Evolutionary conservation across 2,888 invertebrate species (phyloP).

Genomic region (Melitaea athalia): DNA sequence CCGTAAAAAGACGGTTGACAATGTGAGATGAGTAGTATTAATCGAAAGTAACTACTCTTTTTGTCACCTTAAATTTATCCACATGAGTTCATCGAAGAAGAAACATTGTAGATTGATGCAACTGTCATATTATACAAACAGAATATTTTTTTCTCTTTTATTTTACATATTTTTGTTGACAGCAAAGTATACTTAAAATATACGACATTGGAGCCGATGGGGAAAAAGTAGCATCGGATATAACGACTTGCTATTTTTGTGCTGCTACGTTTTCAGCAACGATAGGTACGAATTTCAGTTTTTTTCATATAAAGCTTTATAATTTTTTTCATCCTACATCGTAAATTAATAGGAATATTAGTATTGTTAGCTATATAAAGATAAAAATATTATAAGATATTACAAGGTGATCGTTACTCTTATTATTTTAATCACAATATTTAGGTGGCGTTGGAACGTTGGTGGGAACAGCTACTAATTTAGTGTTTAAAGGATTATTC

Average conservation of each 20-base stretch:
- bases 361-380: neutral
- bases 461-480: constrained; percentile 88
- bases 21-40: no score
- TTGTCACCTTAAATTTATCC: no score
- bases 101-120: no score
- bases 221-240: constrained; percentile 81
- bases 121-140: no score
- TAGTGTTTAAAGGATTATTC: constrained; percentile 86
- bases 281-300: constrained; percentile 65
- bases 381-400: neutral
- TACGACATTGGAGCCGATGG: constrained; percentile 64
- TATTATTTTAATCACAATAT: neutral
- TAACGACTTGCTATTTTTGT: constrained; percentile 89
- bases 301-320: neutral
- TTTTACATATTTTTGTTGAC: constrained; percentile 37
- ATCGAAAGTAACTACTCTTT: no score
- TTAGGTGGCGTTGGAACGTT: constrained; percentile 87
- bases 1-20: no score
- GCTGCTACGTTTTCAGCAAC: constrained; percentile 89
- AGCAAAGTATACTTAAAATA: constrained; percentile 83
- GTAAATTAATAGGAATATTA: no score
- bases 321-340: no score
- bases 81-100: no score
- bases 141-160: no score
- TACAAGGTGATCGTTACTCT: neutral